Evolutionary conservation across 2,797 vertebrate species (phyloP), one percentile per base, ranked within the genome.

Genomic region (Hylomyscus alleni): DNA sequence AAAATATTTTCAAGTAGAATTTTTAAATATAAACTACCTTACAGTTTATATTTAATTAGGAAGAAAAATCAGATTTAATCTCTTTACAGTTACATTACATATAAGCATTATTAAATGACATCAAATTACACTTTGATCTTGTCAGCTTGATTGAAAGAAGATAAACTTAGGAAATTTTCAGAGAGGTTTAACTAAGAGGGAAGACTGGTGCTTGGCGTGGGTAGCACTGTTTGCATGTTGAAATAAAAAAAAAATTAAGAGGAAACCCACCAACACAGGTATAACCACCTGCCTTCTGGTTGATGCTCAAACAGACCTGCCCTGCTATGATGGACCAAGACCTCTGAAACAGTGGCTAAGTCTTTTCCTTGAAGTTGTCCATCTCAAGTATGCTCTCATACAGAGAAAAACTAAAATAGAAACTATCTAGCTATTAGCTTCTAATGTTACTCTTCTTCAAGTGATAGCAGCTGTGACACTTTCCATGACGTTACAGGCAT

Each of bases 1-100:
- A 67, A 90, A 85, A 76, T 54, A 91, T 24, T 69, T 86, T 29
- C 80, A 50, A 82, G 31, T 20, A 52, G 86, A 89, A 40, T 76
- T 93, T 37, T 69, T 58, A 93, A 94, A 90, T 52, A 67, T 24
- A 83, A 44, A 44, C 44, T 8, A 82, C 65, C 84, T 93, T 62
- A 89, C 4, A 91, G 34, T 56, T 62, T 9, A 40, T 44, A 3
- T 91, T 78, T 91, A 72, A 81, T 10, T 85, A 75, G 34, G 34
- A n/a, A 26, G 34, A 65, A 82, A 60, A 60, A 67, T 8, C 58
- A 52, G 62, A n/a, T 73, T 50, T 67, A 75, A n/a, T 29, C 9
- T 65, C 69, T 34, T 56, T 40, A 82, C 0, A 5, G 14, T 47
- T 75, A 94, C 3, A 26, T 31, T 50, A 58, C 13, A 52, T 3